Evolutionary conservation across 2,888 invertebrate genomes (phyloP), one percentile per base, ranked within the genome.

Genomic region (Coenonympha arcania): DNA sequence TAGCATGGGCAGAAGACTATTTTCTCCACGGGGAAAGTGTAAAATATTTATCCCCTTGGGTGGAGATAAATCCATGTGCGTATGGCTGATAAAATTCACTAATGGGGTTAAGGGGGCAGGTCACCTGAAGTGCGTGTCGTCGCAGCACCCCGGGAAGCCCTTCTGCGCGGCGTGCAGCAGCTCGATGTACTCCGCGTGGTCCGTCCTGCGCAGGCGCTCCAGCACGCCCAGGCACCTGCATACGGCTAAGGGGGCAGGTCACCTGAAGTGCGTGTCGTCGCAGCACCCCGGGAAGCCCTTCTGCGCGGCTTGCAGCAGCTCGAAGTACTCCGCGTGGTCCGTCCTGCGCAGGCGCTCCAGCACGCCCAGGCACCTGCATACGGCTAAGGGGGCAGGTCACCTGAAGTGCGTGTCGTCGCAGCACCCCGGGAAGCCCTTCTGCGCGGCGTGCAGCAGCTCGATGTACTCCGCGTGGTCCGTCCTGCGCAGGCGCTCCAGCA

Each of bases 201-300:
- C 64, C 0, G 13, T 45, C 2, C 52, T 53, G 24, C 62, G 64
- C 4, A 64, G 48, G 9, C 52, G 60, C 1, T 60, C 62, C 30
- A 76, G 44, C 6, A 68, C 37, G 4, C 48, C 54, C 36, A 65
- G 60, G 48, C 64, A 73, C 11, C 50, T 53, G 4, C n/a, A n/a
- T n/a, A n/a, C n/a, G n/a, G n/a, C n/a, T n/a, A n/a, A 15, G 24
- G 1, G 9, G 28, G 22, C 2, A 31, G n/a, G 24, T 41, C 13
- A 78, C 82, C 65, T 71, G 33, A 79, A 72, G 16, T 73, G 63
- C 1, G 51, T 52, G 6, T 58, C 56, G 51, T 75, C 69, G 4
- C 79, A 78, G 28, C 69, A 63, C 0, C 50, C 53, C 0, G 60
- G 55, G 33, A 59, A 70, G 0, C 61, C 64, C 9, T 48, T 56